Evolutionary conservation across 2,113 vertebrate genomes (phyloP), one percentile per base, ranked within the genome.

Genomic region (Romanogobio albipinnatus): DNA sequence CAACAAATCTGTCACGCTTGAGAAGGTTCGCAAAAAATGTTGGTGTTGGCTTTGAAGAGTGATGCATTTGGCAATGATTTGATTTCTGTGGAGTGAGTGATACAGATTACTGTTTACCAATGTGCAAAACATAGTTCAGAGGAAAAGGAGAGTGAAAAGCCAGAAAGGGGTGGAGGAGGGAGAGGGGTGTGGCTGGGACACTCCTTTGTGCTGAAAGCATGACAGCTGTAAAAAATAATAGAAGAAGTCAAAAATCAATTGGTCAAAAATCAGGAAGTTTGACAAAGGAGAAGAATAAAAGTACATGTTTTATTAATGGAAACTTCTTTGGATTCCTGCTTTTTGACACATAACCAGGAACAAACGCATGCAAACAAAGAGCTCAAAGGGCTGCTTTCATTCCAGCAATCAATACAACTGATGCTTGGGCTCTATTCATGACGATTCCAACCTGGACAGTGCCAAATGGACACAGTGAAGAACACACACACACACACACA

Each of bases 201-300:
- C 45, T 22, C 61, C 61, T 74, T 36, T 73, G 17, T 71, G 51
- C 17, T 58, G 8, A 66, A 43, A 81, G 9, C 1, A 24, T 29
- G 26, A 81, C 59, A 68, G 15, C 4, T 49, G 24, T 51, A n/a
- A 26, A 5, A 29, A 22, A 71, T 10, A 73, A 59, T 2, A 43
- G 4, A 77, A 49, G 49, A 61, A 68, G 62, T 56, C 36, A 70
- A 77, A 77, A 68, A 79, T 71, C 26, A 43, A n/a, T 45, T 70
- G 33, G 49, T 68, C 47, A 56, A 71, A 84, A 11, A 45, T 29
- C 17, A 68, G 61, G 45, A 66, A 51, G 9, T 33, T 47, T 9
- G 26, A 19, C 29, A 43, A 78, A 78, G 15, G 0, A 29, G 47
- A 76, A 39, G 56, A 78, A 39, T 4, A 26, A 43, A 43, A 5